Percentiles rank a stretch among this genome's conserved stretches.
Evolutionary conservation across 2,113 vertebrate genomes (phyloP).

Genomic region (Albula glossodonta): DNA sequence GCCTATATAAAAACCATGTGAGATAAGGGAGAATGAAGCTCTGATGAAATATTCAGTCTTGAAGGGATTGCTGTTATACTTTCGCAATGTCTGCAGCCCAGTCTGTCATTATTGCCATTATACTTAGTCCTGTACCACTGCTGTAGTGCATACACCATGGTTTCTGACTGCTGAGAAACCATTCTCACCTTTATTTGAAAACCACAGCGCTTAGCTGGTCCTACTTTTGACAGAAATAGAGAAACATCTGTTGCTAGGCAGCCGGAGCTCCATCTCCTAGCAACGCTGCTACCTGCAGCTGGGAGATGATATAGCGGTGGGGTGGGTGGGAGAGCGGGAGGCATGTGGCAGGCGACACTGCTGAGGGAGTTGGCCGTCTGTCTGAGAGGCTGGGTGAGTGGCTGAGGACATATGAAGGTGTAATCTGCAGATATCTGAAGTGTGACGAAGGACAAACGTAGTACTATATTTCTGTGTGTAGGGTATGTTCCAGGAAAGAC

Average conservation of each 20-base stretch:
- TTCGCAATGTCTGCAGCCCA: slow-evolving; percentile 11
- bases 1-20: too few relatives aligned
- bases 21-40: too few relatives aligned
- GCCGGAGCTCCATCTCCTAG: slow-evolving; percentile 63
- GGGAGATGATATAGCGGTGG: slow-evolving; percentile 44
- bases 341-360: neutral
- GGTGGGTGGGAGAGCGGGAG: slow-evolving; percentile 31
- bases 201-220: slow-evolving; percentile 56
- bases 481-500: slow-evolving; percentile 23
- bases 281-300: slow-evolving; percentile 65
- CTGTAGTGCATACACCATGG: slow-evolving; percentile 35
- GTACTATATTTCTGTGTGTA: neutral
- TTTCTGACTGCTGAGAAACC: slow-evolving; percentile 48
- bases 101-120: slow-evolving; percentile 27
- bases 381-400: slow-evolving; percentile 38
- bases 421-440: slow-evolving; percentile 9
- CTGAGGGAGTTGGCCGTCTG: neutral
- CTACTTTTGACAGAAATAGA: slow-evolving; percentile 64
- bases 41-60: neutral
- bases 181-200: slow-evolving; percentile 46
- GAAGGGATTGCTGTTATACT: neutral
- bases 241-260: slow-evolving; percentile 75
- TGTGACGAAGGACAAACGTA: slow-evolving; percentile 28
- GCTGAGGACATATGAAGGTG: slow-evolving; percentile 44
- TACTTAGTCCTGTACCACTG: slow-evolving; percentile 17